Base-by-base conservation (phyloP, 2,888 invertebrate species). In the Heteropelma amictum region DNA sequence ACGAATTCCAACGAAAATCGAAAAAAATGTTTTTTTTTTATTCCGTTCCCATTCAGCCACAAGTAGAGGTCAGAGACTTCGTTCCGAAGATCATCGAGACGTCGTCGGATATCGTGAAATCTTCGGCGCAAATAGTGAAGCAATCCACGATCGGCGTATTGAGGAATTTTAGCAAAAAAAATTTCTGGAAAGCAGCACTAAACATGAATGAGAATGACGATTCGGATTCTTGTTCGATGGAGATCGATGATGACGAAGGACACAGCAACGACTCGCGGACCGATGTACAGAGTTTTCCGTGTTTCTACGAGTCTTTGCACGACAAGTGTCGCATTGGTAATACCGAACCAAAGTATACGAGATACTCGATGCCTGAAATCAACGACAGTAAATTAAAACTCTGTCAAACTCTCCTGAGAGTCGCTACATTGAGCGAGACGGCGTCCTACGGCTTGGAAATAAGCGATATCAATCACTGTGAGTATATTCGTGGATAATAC, bases 81-180 rank as follows among this genome's bases (percentile, higher is more conserved):
- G 84, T 88, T 30, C 88, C 87, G 30, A 87, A 85, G 68, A 83
- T 89, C 42, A 76, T 88, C 19, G 86, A 86, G 79, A 86, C 85
- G 3, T 89, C 88, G 26, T 86, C 90, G 77, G 91, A 90, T 75
- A 91, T 91, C 72, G 91, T 92, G 0, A 89, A 87, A 73, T 86
- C 79, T 73, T 89, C 90, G 4, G 88, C 89, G 2, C 85, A 84
- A 76, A 81, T 88, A 23, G 84, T 90, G 68, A 89, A 87, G 73
- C 81, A 88, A 76, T 89, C 89, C 21, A 89, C 90, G 12, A 85
- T 89, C 35, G 86, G 85, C 72, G 83, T 90, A 42, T 81, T 90
- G n/a, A 87, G 82, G 65, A 88, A 87, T 72, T 84, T 89, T 3
- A 82, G 89, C 1, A 85, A 87, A 56, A 84, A 84, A 64, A 84